Conservation (phyloP, 2,888 invertebrate species). For the Steinernema hermaphroditum region DNA sequence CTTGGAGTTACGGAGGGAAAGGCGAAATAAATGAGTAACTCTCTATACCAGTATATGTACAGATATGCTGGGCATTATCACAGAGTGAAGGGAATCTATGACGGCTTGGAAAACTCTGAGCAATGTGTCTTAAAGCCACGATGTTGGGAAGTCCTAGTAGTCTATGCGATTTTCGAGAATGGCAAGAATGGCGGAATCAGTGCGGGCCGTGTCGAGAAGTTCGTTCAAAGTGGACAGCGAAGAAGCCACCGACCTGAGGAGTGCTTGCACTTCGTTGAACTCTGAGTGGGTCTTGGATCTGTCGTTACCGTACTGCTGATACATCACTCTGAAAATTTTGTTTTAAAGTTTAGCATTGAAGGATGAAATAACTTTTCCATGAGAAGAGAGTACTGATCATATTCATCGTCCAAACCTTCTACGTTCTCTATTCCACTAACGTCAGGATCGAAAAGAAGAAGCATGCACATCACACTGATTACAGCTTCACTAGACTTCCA, state of each 20-base stretch:
- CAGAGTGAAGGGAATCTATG: neutral
- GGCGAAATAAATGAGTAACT: neutral
- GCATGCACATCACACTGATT: slow-evolving; percentile 85
- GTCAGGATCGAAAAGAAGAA: slow-evolving; percentile 82
- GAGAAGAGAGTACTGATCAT: slow-evolving; percentile 20
- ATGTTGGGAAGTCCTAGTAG: neutral
- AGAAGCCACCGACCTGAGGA: slow-evolving; percentile 13
- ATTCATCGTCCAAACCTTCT: slow-evolving; percentile 16
- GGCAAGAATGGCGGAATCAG: slow-evolving; percentile 24
- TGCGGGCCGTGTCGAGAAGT: neutral
- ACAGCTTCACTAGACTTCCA: slow-evolving; percentile 86
- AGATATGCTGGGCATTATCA: slow-evolving; percentile 25
- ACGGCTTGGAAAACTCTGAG: neutral
- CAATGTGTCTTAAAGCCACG: neutral
- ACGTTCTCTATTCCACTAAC: slow-evolving; percentile 35
- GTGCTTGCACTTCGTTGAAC: slow-evolving; percentile 21
- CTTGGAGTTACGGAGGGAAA: neutral
- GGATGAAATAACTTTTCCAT: slow-evolving; percentile 22
- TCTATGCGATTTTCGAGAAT: slow-evolving; percentile 10
- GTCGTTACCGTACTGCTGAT: slow-evolving; percentile 9
- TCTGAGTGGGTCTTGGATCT: neutral
- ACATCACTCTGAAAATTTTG: slow-evolving; percentile 28
- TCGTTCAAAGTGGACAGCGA: slow-evolving; percentile 9
- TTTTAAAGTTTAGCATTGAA: too few relatives aligned
- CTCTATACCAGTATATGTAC: slow-evolving; percentile 13